phyloP scores from a whole-genome alignment of 2,797 vertebrate species.

The Gobio occitaniae region DNA sequence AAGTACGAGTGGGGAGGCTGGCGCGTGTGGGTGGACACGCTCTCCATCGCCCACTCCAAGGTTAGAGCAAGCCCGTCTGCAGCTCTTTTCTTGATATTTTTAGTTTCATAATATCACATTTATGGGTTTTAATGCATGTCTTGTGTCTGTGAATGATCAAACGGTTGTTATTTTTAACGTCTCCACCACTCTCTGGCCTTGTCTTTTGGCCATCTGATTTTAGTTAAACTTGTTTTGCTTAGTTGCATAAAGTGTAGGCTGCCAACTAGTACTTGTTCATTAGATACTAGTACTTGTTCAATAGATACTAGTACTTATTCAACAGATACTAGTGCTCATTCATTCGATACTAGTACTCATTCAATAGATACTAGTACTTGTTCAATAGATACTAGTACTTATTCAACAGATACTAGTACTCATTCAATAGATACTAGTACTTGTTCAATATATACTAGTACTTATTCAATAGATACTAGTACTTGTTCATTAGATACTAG shows the following conservation, averaged over 20 bases:
- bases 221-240: background rate
- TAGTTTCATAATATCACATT: background rate
- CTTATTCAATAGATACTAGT: no score
- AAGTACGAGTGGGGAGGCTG: slow-evolving; percentile 99
- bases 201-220: slow-evolving; percentile 4
- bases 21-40: slow-evolving; percentile 99
- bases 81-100: slow-evolving; percentile 4
- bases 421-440: no score
- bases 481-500: no score
- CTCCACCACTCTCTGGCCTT: background rate
- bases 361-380: no score
- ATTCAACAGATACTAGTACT: no score
- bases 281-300: no score
- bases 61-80: slow-evolving; percentile 71
- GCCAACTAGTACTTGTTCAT: no score
- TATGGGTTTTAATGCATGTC: slow-evolving; percentile 12
- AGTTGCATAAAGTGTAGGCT: background rate
- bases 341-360: no score
- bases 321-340: no score
- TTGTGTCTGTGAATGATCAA: background rate
- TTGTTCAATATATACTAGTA: no score
- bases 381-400: no score
- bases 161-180: background rate
- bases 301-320: no score
- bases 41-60: slow-evolving; percentile 99